Evolutionary conservation across 2,888 invertebrate genomes (phyloP).

Genomic region (Melieria crassipennis): DNA sequence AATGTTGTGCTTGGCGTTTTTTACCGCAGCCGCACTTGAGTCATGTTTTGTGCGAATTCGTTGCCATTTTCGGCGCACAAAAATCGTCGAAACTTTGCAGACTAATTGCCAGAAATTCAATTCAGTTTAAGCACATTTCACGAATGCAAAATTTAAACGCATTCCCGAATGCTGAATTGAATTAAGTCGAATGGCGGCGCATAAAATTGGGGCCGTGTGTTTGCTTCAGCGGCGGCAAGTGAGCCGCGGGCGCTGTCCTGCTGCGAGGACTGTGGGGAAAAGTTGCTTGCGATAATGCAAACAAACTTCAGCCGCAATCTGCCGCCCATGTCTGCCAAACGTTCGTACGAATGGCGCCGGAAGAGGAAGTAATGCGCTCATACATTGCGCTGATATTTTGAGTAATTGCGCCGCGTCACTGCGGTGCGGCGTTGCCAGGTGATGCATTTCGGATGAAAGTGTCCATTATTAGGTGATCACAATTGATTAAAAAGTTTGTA

Average conservation of each 20-base stretch:
- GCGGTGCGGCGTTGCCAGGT: conserved; percentile 10
- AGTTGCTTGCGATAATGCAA: too few relatives aligned
- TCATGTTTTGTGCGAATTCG: conserved; percentile 2
- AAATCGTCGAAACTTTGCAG: conserved; percentile 37
- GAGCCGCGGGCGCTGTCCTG: not conserved
- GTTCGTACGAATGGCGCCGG: conserved; percentile 20
- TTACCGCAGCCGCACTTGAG: not conserved
- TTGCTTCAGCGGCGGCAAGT: not conserved
- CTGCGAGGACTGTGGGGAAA: too few relatives aligned
- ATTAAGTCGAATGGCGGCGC: not conserved
- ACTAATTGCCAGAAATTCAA: conserved; percentile 40
- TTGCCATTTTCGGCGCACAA: conserved; percentile 4
- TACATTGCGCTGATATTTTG: conserved; percentile 23
- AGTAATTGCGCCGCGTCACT: conserved; percentile 24
- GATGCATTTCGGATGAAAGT: not conserved
- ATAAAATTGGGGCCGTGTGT: not conserved
- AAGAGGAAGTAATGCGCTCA: conserved; percentile 34
- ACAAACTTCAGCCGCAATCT: too few relatives aligned
- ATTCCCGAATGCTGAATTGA: conserved; percentile 16
- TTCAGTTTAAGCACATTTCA: conserved; percentile 33
- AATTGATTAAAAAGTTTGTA: too few relatives aligned
- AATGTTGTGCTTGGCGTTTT: conserved; percentile 20
- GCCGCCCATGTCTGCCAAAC: too few relatives aligned
- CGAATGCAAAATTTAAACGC: conserved; percentile 12
- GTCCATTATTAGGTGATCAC: not conserved